A percentile compares a stretch with the other conserved stretches of the same genome.
Conservation (phyloP, 2,888 invertebrate species). For the Andrena hattorfiana region DNA sequence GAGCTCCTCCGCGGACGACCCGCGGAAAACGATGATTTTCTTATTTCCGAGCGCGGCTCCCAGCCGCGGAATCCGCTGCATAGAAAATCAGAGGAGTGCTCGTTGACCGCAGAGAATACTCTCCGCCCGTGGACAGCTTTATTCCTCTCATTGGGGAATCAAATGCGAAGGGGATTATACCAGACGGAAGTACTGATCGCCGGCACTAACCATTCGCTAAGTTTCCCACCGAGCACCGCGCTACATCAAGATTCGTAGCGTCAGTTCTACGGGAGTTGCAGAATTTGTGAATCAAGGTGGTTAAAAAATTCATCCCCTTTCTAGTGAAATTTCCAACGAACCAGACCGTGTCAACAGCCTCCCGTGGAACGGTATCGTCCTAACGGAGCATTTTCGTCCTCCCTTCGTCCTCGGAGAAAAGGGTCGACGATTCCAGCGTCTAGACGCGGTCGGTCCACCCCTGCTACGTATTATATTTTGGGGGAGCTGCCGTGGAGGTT, state of each 20-base stretch:
- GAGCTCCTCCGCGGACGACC: constrained; percentile 25
- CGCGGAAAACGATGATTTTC: constrained; percentile 44
- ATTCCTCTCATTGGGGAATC: constrained; percentile 16
- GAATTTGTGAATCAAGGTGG: too few relatives aligned
- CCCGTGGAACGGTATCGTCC: constrained; percentile 47
- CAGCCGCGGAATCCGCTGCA: constrained; percentile 2
- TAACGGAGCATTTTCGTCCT: constrained; percentile 44
- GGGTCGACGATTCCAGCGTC: constrained; percentile 70
- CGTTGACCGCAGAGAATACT: constrained; percentile 17
- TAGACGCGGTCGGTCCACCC: constrained; percentile 70
- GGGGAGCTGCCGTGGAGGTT: constrained; percentile 60
- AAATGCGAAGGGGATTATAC: constrained; percentile 16
- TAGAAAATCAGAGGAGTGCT: constrained; percentile 26
- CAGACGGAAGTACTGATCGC: background rate
- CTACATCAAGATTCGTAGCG: too few relatives aligned
- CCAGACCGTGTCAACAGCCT: background rate
- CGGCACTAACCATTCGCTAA: constrained; percentile 21
- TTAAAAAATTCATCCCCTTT: background rate
- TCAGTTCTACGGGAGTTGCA: too few relatives aligned
- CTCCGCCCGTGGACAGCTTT: constrained; percentile 1
- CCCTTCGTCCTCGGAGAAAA: constrained; percentile 67
- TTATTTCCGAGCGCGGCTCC: constrained; percentile 33
- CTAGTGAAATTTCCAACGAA: too few relatives aligned
- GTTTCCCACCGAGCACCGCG: too few relatives aligned
- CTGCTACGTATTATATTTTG: constrained; percentile 47